Evolutionary conservation across 2,888 invertebrate species (phyloP), one percentile per base, ranked within the genome.

Genomic region (Monoplex corrugatus): DNA sequence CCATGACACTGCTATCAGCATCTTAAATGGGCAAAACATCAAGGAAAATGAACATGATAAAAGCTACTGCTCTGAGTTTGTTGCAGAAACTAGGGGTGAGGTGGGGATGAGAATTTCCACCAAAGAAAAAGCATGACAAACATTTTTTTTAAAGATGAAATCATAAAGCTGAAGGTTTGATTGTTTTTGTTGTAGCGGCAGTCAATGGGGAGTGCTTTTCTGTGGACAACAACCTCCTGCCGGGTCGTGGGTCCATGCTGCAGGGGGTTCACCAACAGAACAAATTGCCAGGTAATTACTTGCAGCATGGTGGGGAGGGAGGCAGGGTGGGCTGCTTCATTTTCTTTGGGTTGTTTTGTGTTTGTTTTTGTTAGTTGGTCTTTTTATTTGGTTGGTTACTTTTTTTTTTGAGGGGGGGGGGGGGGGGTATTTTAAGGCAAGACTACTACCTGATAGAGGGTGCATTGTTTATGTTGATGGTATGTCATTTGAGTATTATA

Each of bases 201-300:
- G 86, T 88, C 35, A 89, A 89, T 88, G 89, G 89, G 35, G 89
- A 89, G 63, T 88, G 88, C 84, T 89, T 88, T 44, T 19, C 84
- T 57, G 87, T 44, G 78, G 87, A 87, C 75, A 75, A 75, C 44
- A 63, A 78, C 38, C 57, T 87, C 38, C 50, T 82, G 28, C 32
- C 80, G 13, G 57, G 68, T 44, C 78, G 87, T 57, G 82, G 89
- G 44, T 44, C 87, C 19, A 43, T 89, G 72, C 87, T 87, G n/a
- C 89, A 85, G 85, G 40, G 84, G 32, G 88, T 88, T 40, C 87
- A 87, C 57, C 89, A 89, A 28, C 75, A 87, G 80, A 88, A 63
- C 80, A 89, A 89, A 86, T 38, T 63, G 72, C 89, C 84, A 87
- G 87, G 89, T 88, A 88, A 44, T 5, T 78, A 35, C 50, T 13